Base-by-base conservation (phyloP, 2,797 vertebrate species). In the Brachymystax lenok region DNA sequence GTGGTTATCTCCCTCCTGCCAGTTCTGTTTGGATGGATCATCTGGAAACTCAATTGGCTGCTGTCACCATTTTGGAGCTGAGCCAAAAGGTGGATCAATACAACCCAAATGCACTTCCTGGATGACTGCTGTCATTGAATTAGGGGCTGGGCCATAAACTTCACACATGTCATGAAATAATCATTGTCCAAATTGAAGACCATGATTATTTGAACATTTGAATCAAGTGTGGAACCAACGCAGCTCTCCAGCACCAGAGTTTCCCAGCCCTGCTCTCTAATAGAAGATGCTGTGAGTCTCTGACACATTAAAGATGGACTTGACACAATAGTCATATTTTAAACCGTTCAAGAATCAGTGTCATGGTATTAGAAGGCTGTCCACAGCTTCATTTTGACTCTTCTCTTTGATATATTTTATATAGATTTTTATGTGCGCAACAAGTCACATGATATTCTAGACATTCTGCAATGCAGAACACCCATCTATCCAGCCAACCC, bases 11-110 rank as follows among this genome's bases (percentile, higher is more conserved):
- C 77, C 86, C 74, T 40, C 81, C 82, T 79, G 7, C 77, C 90
- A 90, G 91, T 87, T 89, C 87, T 91, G 87, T 90, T 89, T 88
- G 85, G 73, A 75, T 74, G 79, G 79, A 88, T 91, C 88, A 87
- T 91, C 10, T 46, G 82, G 84, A 91, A 90, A 84, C 82, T 82
- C 79, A 71, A 76, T 88, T 86, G 83, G 85, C 79, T 79, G 71
- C 72, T 76, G 73, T 71, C 77, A 76, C 67, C 1, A n/a, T 77
- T 86, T 86, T 86, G 77, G 84, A 87, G 84, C 85, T 74, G 24
- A 68, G 76, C 73, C 74, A 82, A 86, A 88, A 61, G 79, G 79
- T 51, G 71, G 83, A 84, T 85, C 84, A 85, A 86, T 82, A 85
- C 79, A 88, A 74, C 88, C 77, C 78, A 83, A 85, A 88, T 75